These are phyloP conservation scores for Brachylomia viminalis DNA, from an alignment of 2,888 invertebrate species.

Conservation along the genomic window DNA sequence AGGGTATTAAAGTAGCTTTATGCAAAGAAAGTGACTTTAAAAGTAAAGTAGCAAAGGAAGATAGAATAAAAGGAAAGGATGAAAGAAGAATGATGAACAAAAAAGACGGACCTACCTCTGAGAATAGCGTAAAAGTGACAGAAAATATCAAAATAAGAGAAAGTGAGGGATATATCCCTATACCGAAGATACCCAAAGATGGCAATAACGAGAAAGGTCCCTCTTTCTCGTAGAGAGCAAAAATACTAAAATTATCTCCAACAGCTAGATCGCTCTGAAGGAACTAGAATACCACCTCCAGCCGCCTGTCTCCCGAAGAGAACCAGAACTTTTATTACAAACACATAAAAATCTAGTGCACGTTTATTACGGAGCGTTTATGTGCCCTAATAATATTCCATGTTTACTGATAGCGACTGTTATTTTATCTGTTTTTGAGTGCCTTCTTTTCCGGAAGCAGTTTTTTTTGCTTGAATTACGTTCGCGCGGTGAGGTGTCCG, in stretches of 20 bases:
- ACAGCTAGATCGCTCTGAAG: neutral
- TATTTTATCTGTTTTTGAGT: conserved; percentile 78
- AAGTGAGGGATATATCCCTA: neutral
- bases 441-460: conserved; percentile 67
- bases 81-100: neutral
- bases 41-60: neutral
- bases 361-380: conserved; percentile 78
- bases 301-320: conserved; percentile 53
- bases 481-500: conserved; percentile 18
- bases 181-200: neutral
- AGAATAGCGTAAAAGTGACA: too few species aligned
- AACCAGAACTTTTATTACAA: conserved; percentile 77
- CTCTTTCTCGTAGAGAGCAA: too few species aligned
- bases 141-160: neutral
- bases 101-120: neutral
- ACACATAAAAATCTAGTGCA: conserved; percentile 82
- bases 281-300: conserved; percentile 67
- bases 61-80: neutral
- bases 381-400: conserved; percentile 82
- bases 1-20: too few species aligned
- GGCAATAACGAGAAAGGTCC: neutral
- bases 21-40: neutral
- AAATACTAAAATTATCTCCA: neutral
- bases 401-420: conserved; percentile 81
- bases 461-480: conserved; percentile 43